Base-by-base conservation (phyloP, 2,113 vertebrate genomes). In the Odontophorus gujanensis region DNA sequence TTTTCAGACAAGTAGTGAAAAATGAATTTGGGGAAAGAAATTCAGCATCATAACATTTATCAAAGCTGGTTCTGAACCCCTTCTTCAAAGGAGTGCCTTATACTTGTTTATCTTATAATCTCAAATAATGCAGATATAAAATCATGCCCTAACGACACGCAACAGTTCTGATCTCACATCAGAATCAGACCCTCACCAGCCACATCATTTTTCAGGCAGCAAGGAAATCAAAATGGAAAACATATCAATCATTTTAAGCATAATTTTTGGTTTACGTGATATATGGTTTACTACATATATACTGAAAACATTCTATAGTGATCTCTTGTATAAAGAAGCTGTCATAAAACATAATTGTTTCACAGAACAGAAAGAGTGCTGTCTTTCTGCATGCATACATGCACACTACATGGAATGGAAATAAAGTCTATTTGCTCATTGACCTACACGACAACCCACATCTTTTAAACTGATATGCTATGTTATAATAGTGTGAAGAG, bases 1-100 rank as follows among this genome's bases (percentile, higher is more conserved):
- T 90, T 95, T 88, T 81, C 88, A 93, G 80, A 59, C 20, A 87
- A 63, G 81, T 24, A 66, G 45, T 81, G 85, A 57, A 78, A 90
- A 95, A 72, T 36, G 32, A 88, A 85, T 24, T 47, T 76, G 48
- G 51, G 47, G 47, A 78, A 90, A 71, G 38, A 90, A 95, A 86
- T 42, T 42, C 50, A 55, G 63, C 26, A 42, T 59, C 3, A 0
- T 2, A 4, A 34, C 72, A 75, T 50, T 68, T 28, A 75, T 47
- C 74, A 78, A 93, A 90, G 76, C 34, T 84, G 43, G 17, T 67
- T 90, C 11, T 2, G 77, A 68, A 59, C 50, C 19, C 6, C 21
- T 72, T 22, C 34, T 90, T 86, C 65, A 83, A 65, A 73, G 71
- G 26, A 51, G 30, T 38, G 66, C 65, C 43, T 91, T 85, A 2